Conservation (phyloP, 2,797 vertebrate genomes). For the Sebastiscus albofasciatus region DNA sequence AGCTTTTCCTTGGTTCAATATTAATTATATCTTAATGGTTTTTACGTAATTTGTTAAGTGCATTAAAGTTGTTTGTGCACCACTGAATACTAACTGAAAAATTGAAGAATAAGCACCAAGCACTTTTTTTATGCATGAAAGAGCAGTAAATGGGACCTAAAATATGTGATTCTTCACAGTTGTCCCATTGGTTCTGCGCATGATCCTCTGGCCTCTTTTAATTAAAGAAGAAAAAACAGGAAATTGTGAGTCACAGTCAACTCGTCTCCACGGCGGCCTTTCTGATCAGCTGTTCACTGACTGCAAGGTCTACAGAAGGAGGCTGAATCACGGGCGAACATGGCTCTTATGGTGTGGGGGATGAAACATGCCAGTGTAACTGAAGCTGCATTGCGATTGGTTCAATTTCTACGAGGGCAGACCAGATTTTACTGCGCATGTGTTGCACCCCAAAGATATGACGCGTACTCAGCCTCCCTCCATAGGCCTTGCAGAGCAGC, state of each 20-base stretch:
- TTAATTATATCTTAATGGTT: background rate
- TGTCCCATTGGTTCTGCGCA: background rate
- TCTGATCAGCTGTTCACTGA: no score
- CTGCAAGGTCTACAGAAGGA: no score
- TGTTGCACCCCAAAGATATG: no score
- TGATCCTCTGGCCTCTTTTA: constrained; percentile 14
- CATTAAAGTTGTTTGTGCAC: constrained; percentile 9
- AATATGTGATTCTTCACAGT: background rate
- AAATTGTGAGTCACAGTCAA: constrained; percentile 43
- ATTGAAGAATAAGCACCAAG: background rate
- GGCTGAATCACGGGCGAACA: no score
- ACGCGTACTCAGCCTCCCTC: no score
- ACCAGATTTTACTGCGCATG: no score
- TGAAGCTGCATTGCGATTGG: no score
- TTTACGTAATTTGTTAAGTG: background rate
- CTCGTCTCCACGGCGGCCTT: no score
- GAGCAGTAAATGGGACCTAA: background rate
- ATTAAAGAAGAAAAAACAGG: constrained; percentile 6
- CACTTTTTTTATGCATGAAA: constrained; percentile 4
- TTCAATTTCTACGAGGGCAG: no score
- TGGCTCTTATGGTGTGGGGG: no score
- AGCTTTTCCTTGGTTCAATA: background rate
- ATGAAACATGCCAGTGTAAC: no score
- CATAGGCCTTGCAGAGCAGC: no score
- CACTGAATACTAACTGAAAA: background rate